Evolutionary conservation across 2,113 vertebrate species (phyloP).

Genomic region (Phaethon lepturus): DNA sequence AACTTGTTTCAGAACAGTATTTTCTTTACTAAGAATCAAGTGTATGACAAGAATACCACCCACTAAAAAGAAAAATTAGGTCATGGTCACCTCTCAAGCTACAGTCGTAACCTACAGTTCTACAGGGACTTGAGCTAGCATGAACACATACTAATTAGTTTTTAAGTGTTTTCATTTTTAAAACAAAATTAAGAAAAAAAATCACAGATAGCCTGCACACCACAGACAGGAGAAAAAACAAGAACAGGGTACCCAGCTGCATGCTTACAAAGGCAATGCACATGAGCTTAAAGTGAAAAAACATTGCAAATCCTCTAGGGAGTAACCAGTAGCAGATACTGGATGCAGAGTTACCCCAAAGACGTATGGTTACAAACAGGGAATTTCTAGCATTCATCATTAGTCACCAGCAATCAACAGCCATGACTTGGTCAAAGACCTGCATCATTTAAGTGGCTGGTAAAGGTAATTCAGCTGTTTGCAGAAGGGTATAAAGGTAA

Average conservation of each 20-base stretch:
- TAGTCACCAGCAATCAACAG: neutral
- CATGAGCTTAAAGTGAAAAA: neutral
- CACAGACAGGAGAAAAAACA: neutral
- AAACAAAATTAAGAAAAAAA: neutral
- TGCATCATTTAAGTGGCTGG: neutral
- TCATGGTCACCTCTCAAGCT: neutral
- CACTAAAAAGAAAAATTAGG: neutral
- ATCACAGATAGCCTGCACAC: neutral
- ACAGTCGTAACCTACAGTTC: rapidly evolving
- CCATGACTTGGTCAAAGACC: neutral
- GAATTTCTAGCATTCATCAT: neutral
- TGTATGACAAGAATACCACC: rapidly evolving
- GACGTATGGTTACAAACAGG: neutral
- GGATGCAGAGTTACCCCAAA: neutral
- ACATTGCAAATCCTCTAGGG: neutral
- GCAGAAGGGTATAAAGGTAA: neutral
- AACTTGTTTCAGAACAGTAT: neutral
- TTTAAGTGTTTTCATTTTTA: neutral
- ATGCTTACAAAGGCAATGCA: neutral
- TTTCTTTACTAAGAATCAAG: neutral
- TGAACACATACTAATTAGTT: neutral
- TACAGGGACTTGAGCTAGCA: neutral
- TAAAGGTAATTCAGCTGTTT: neutral
- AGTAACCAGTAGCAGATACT: neutral
- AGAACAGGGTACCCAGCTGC: neutral